phyloP scores from a whole-genome alignment of 2,113 vertebrate genomes.

The Climacteris rufus region DNA sequence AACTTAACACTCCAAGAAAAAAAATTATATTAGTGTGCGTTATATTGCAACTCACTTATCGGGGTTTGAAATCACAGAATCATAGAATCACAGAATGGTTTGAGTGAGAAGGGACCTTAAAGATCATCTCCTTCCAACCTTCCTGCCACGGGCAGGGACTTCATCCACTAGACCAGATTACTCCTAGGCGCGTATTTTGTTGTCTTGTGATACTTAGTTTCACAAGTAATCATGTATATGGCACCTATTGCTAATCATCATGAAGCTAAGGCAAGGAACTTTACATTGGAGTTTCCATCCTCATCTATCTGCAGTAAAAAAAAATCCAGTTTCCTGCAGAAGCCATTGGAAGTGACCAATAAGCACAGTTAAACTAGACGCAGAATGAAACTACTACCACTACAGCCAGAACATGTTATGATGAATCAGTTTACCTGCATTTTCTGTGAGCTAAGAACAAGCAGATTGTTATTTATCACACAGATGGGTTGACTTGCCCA shows the following conservation, averaged over 20 bases:
- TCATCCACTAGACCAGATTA: background rate
- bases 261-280: background rate
- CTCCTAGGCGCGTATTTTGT: background rate
- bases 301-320: background rate
- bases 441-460: background rate
- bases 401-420: background rate
- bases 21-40: too few species aligned
- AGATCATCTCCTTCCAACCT: too few species aligned
- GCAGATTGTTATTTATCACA: background rate
- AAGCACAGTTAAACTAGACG: background rate
- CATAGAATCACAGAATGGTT: background rate
- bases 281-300: background rate
- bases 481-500: fast-evolving
- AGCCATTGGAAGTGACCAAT: background rate
- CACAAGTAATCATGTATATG: background rate
- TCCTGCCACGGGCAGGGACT: fast-evolving
- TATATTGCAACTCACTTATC: background rate
- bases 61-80: background rate
- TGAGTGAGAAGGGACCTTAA: background rate
- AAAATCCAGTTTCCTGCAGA: background rate
- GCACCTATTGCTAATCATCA: background rate
- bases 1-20: background rate
- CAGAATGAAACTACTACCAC: background rate
- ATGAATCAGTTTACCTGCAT: background rate
- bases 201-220: background rate